A percentile compares a stretch with the other conserved stretches of the same genome.
phyloP scores from a whole-genome alignment of 2,113 vertebrate genomes.

The Cygnus buccinator region DNA sequence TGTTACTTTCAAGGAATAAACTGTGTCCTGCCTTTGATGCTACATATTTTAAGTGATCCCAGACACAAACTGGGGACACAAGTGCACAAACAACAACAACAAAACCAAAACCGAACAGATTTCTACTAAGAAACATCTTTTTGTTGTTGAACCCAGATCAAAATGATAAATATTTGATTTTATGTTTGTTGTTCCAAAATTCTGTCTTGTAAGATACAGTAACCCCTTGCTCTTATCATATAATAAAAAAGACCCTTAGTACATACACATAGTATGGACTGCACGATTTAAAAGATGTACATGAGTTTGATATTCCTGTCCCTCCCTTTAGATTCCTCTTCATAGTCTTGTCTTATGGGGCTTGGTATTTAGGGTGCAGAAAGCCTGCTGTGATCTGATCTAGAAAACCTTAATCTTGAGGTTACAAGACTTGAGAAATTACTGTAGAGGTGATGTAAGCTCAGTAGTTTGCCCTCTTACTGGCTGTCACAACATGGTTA shows the following conservation, averaged over 20 bases:
- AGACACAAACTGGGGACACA: neutral
- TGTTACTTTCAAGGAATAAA: neutral
- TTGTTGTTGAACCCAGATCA: neutral
- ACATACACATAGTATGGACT: neutral
- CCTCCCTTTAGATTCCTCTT: neutral
- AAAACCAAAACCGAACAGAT: no score
- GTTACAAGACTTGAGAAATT: conserved; percentile 4
- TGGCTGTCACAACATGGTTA: conserved; percentile 3
- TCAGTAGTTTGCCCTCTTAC: neutral
- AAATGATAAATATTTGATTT: neutral
- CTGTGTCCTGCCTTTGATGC: neutral
- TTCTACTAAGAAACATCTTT: neutral
- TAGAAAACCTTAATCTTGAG: conserved; percentile 7
- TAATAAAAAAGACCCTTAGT: neutral
- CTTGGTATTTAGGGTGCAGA: neutral
- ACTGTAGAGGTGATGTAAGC: neutral
- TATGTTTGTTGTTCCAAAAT: neutral
- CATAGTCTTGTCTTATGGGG: neutral
- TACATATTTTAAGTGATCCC: neutral
- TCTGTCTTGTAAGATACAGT: neutral
- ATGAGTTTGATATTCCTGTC: neutral
- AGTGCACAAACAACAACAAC: neutral
- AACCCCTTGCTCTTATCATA: neutral
- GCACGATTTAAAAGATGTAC: neutral
- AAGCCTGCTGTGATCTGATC: neutral